These are phyloP conservation scores for Syrista parreyssii DNA, from an alignment of 2,888 invertebrate species.

Conservation along the genomic window DNA sequence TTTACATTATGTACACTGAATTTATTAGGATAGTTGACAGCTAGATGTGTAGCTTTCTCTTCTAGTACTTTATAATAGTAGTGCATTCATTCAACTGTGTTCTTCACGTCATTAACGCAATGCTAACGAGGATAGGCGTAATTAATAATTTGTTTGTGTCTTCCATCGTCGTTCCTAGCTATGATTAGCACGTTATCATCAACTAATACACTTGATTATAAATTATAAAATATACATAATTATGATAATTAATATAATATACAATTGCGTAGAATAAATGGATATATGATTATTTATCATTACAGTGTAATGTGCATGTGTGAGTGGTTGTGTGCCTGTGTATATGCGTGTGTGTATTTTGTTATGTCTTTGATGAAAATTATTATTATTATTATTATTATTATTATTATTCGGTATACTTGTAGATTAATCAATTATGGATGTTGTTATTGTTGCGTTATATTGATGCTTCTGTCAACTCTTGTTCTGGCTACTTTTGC, in stretches of 20 bases:
- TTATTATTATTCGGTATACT: slow-evolving; percentile 19
- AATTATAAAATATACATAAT: slow-evolving; percentile 56
- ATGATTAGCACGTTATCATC: slow-evolving; percentile 1
- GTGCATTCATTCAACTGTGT: slow-evolving; percentile 29
- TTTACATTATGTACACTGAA: slow-evolving; percentile 63
- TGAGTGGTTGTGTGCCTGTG: slow-evolving; percentile 24
- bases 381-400: slow-evolving; percentile 19
- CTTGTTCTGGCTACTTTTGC: slow-evolving; percentile 57
- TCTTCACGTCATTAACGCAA: slow-evolving; percentile 37
- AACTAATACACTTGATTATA: slow-evolving; percentile 36
- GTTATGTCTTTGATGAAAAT: slow-evolving; percentile 15
- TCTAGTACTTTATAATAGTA: slow-evolving; percentile 28
- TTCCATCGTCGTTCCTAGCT: slow-evolving; percentile 5
- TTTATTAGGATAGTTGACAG: slow-evolving; percentile 35
- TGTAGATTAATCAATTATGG: slow-evolving; percentile 16
- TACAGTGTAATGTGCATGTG: background rate
- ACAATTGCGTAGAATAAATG: slow-evolving; percentile 40
- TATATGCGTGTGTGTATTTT: slow-evolving; percentile 12
- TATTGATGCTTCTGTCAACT: slow-evolving; percentile 12
- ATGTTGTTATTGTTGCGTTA: slow-evolving; percentile 22
- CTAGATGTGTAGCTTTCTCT: slow-evolving; percentile 32
- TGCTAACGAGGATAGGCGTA: slow-evolving; percentile 34
- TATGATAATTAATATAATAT: slow-evolving; percentile 49
- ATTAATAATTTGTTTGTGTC: background rate
- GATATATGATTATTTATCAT: background rate